Evolutionary conservation across 2,888 invertebrate genomes (phyloP).

Genomic region (Drosophila mettleri): DNA sequence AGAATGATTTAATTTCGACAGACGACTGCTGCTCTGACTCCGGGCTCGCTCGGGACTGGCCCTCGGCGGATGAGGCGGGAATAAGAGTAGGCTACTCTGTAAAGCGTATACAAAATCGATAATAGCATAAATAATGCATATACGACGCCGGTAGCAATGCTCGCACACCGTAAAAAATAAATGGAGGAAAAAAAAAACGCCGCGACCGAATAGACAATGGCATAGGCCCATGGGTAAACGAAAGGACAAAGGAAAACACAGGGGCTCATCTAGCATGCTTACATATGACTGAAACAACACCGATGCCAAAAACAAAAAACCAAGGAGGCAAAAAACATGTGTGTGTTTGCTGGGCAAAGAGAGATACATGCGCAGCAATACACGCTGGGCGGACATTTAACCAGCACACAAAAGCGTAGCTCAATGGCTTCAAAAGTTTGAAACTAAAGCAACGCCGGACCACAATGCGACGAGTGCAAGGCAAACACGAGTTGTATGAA

Average conservation of each 20-base stretch:
- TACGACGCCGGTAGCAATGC: conserved; percentile 34
- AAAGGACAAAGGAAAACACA: conserved; percentile 61
- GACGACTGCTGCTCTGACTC: conserved; percentile 16
- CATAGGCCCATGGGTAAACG: conserved; percentile 63
- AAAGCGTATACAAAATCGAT: conserved; percentile 72
- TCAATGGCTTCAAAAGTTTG: conserved; percentile 68
- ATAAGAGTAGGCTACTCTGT: conserved; percentile 26
- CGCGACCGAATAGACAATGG: conserved; percentile 63
- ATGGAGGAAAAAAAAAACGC: conserved; percentile 6
- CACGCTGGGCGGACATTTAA: conserved; percentile 26
- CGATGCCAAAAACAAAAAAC: conserved; percentile 18
- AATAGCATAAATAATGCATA: conserved; percentile 79
- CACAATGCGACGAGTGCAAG: conserved; percentile 49
- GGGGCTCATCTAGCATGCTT: conserved; percentile 43
- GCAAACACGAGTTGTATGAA: conserved; percentile 37
- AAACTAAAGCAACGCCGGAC: conserved; percentile 32
- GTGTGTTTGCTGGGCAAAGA: conserved; percentile 25
- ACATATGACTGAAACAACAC: conserved; percentile 72
- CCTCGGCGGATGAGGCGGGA: conserved; percentile 23
- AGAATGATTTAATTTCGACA: conserved; percentile 76
- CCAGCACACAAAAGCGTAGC: conserved; percentile 67
- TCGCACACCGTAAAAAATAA: conserved; percentile 25
- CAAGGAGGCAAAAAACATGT: conserved; percentile 39
- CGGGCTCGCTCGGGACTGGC: conserved; percentile 9
- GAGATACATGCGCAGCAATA: conserved; percentile 21